Evolutionary conservation across 2,888 invertebrate species (phyloP).

Genomic region (Dromius quadrimaculatus): DNA sequence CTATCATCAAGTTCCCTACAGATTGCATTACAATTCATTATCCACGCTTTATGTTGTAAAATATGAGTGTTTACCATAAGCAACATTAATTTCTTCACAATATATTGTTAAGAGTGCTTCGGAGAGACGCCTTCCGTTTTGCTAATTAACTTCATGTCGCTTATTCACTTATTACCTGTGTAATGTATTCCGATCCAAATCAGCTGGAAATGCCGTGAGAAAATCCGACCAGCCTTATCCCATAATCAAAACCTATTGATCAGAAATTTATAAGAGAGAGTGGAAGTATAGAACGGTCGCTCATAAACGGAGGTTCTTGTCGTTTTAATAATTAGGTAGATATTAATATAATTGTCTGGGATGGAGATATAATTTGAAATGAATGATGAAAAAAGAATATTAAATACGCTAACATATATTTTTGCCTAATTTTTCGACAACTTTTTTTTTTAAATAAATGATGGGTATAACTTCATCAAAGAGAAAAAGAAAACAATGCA

Average conservation of each 20-base stretch:
- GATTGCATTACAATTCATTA: conserved; percentile 20
- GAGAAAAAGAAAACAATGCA: no score
- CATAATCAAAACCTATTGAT: conserved; percentile 26
- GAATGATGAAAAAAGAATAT: no score
- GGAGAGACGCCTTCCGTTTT: conserved; percentile 39
- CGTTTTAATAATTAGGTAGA: conserved; percentile 3
- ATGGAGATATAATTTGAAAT: no score
- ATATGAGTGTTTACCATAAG: conserved; percentile 1
- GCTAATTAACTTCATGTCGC: conserved; percentile 30
- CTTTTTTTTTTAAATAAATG: no score
- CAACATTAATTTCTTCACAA: conserved; percentile 20
- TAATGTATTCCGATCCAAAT: conserved; percentile 27
- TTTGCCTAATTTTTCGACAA: no score
- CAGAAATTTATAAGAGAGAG: not conserved
- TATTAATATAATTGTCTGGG: no score
- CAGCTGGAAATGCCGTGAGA: conserved; percentile 42
- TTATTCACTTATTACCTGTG: conserved; percentile 23
- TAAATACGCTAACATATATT: no score
- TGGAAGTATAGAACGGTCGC: not conserved
- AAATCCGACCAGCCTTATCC: conserved; percentile 25
- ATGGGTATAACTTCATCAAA: no score
- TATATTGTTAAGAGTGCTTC: conserved; percentile 10
- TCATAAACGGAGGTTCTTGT: not conserved
- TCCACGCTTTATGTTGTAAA: conserved; percentile 5
- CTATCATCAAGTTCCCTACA: no score